Conservation (phyloP, 2,113 vertebrate genomes). For the Fulmarus glacialis region DNA sequence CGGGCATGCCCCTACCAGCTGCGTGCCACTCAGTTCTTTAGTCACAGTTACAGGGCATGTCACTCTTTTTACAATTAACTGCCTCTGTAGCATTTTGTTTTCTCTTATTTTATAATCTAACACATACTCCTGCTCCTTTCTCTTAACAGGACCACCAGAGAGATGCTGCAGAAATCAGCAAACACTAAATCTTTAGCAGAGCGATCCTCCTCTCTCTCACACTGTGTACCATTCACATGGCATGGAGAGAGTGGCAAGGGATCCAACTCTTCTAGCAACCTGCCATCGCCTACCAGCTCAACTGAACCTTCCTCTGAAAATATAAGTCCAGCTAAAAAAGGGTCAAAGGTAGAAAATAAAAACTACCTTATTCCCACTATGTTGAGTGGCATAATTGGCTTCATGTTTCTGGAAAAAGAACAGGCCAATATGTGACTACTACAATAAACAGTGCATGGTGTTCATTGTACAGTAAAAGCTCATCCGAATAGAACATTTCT, state of each 20-base stretch:
- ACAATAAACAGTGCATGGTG: conserved; percentile 63
- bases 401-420: conserved; percentile 49
- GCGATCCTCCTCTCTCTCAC: conserved; percentile 63
- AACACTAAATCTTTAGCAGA: conserved; percentile 24
- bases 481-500: conserved; percentile 23
- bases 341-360: conserved; percentile 85
- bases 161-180: conserved; percentile 70
- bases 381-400: conserved; percentile 67
- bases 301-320: conserved; percentile 83
- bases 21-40: not conserved
- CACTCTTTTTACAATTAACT: not conserved
- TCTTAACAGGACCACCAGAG: conserved; percentile 68
- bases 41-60: not conserved
- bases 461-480: conserved; percentile 44
- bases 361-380: conserved; percentile 57
- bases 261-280: conserved; percentile 78
- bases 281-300: conserved; percentile 76
- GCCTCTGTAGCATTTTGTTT: not conserved
- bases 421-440: conserved; percentile 46
- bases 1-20: not conserved
- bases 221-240: conserved; percentile 72
- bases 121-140: not conserved
- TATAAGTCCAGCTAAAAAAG: conserved; percentile 83
- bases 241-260: conserved; percentile 73
- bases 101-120: conserved; percentile 40